These are phyloP conservation scores for Phainopepla nitens DNA, from an alignment of 2,113 vertebrate species.

Conservation along the genomic window DNA sequence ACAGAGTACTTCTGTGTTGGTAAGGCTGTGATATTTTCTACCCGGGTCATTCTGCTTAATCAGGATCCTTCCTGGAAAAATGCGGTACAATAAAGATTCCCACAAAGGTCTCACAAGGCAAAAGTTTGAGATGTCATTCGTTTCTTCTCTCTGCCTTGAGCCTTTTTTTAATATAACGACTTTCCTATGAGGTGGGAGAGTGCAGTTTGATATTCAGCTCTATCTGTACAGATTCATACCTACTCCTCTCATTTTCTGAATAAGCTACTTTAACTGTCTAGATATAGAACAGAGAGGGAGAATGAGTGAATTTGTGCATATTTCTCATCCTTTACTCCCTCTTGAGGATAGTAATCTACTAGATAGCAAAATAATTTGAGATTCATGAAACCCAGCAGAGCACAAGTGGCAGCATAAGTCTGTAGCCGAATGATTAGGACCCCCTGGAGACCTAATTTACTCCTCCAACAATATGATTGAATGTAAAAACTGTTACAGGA, in stretches of 20 bases:
- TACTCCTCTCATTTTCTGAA: not conserved
- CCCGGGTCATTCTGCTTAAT: not conserved
- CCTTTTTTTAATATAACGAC: not conserved
- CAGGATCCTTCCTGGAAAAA: not conserved
- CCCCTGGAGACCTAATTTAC: slow-evolving; percentile 41
- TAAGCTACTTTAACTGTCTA: not conserved
- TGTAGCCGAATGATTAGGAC: slow-evolving; percentile 41
- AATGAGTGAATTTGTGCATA: not conserved
- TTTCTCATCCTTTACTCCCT: slow-evolving; percentile 17
- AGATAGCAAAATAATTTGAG: slow-evolving; percentile 60
- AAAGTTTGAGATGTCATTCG: not conserved
- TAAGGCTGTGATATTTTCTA: not conserved
- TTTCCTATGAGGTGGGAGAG: not conserved
- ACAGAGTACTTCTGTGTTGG: not conserved
- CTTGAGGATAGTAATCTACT: slow-evolving; percentile 33
- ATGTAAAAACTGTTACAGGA: not conserved
- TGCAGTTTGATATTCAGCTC: not conserved
- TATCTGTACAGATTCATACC: not conserved
- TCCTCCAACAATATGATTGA: not conserved
- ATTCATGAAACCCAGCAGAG: slow-evolving; percentile 32
- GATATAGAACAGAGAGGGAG: not conserved
- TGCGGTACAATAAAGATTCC: not conserved
- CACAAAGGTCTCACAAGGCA: not conserved
- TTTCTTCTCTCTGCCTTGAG: not conserved
- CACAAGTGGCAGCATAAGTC: slow-evolving; percentile 18